Evolutionary conservation across 2,888 invertebrate species (phyloP), one percentile per base, ranked within the genome.

Genomic region (Unio pictorum): DNA sequence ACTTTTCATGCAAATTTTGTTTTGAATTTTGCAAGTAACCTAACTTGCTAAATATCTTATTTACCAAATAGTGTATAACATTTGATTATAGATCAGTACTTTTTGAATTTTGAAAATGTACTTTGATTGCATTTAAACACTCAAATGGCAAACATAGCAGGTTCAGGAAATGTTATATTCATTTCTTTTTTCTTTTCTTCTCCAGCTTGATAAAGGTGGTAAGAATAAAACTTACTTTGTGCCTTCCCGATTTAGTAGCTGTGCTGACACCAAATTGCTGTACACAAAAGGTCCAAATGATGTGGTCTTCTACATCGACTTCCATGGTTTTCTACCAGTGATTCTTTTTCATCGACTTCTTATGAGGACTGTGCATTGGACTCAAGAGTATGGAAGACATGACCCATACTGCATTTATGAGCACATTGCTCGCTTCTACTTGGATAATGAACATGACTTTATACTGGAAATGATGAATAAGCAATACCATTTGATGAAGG

Each of bases 391-490:
- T 30, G 85, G 86, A 3, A 87, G 87, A 20, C 83, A 84, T 59
- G 86, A 86, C 61, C 88, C 88, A 1, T 83, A 84, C 61, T 73
- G 73, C 59, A 75, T 89, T 67, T 82, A 80, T 68, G 80, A 76
- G 59, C 74, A 83, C 17, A 72, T 83, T 0, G 88, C 86, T 1
- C 75, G 88, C 45, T 87, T 88, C 72, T 88, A 82, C 72, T 76
- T 89, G n/a, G 89, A 89, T 71, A 72, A 80, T 26, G 87, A 89
- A 65, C 89, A 89, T 76, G 89, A 89, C 72, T 85, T 89, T 75
- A 74, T 87, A 4, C 68, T 89, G 55, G 84, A 87, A 68, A 85
- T 85, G 77, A 70, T 77, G 3, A 66, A 72, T 7, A 68, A 68
- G 56, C 74, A 75, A 45, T 80, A 81, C 64, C 83, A 85, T 34